These are phyloP conservation scores for Cyclargus thomasi DNA, from an alignment of 1,140 invertebrate species.

Conservation along the genomic window DNA sequence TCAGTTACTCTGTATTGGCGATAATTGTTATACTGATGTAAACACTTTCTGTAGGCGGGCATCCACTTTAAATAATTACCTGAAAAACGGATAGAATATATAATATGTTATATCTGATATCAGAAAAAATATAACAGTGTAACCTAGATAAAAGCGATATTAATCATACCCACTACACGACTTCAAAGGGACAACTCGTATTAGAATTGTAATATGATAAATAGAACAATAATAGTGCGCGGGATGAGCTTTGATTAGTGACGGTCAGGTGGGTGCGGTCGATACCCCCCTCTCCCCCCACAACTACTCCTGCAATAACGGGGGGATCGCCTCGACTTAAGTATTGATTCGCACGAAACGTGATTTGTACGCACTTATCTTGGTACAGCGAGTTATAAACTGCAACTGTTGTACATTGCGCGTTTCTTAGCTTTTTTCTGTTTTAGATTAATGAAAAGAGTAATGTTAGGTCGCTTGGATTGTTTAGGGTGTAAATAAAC, in stretches of 20 bases:
- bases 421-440: background rate
- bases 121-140: background rate
- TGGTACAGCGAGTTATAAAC: conserved; percentile 20
- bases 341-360: conserved; percentile 74
- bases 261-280: conserved; percentile 69
- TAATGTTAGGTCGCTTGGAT: too few relatives aligned
- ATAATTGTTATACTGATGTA: too few relatives aligned
- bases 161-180: background rate
- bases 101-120: background rate
- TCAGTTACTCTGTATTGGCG: background rate
- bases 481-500: too few relatives aligned
- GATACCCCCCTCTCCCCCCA: conserved; percentile 48
- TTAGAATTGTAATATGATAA: conserved; percentile 40
- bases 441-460: background rate
- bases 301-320: conserved; percentile 46
- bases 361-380: conserved; percentile 74
- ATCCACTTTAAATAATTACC: too few relatives aligned
- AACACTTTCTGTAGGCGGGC: too few relatives aligned
- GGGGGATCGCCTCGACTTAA: conserved; percentile 72
- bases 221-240: conserved; percentile 62
- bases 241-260: conserved; percentile 72
- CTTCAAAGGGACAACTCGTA: conserved; percentile 11
- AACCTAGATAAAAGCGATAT: background rate
- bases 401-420: conserved; percentile 23
- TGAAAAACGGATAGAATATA: too few relatives aligned